A percentile compares a stretch with the other conserved stretches of the same genome.
Conservation (phyloP, 2,888 invertebrate species). For the Notodonta dromedarius region DNA sequence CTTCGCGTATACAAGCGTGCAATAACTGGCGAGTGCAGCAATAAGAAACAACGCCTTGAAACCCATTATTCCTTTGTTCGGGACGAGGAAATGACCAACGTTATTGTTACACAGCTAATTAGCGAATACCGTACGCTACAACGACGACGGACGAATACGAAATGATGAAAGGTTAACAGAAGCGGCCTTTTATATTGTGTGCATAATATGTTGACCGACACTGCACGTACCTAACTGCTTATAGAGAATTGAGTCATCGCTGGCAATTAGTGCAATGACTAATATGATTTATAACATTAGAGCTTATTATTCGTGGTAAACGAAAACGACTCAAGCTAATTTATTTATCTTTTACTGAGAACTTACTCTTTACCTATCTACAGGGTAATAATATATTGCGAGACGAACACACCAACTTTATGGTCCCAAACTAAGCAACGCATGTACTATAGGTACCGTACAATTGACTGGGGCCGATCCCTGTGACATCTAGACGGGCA, state of each 20-base stretch:
- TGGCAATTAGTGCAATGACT: not conserved
- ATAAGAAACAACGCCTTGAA: slow-evolving; percentile 27
- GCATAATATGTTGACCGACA: slow-evolving; percentile 13
- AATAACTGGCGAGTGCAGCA: slow-evolving; percentile 34
- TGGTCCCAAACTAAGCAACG: too few relatives aligned
- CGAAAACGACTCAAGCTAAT: too few relatives aligned
- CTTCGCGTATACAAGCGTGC: slow-evolving; percentile 35
- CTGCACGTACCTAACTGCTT: slow-evolving; percentile 4
- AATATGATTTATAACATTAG: not conserved
- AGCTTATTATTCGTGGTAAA: too few relatives aligned
- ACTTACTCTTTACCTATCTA: too few relatives aligned
- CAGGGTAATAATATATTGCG: too few relatives aligned
- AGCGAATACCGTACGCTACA: slow-evolving; percentile 19
- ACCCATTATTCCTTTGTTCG: slow-evolving; percentile 41
- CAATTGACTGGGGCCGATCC: too few relatives aligned
- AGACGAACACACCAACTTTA: too few relatives aligned
- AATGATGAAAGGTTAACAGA: slow-evolving; percentile 45
- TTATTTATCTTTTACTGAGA: too few relatives aligned
- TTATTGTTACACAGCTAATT: slow-evolving; percentile 28
- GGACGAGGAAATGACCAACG: slow-evolving; percentile 24
- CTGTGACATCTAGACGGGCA: too few relatives aligned
- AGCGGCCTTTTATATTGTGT: slow-evolving; percentile 31
- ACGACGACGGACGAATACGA: slow-evolving; percentile 34
- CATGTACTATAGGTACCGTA: too few relatives aligned
- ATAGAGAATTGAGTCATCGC: slow-evolving; percentile 15